Conservation (phyloP, 2,113 vertebrate genomes). For the Gobio gobio region DNA sequence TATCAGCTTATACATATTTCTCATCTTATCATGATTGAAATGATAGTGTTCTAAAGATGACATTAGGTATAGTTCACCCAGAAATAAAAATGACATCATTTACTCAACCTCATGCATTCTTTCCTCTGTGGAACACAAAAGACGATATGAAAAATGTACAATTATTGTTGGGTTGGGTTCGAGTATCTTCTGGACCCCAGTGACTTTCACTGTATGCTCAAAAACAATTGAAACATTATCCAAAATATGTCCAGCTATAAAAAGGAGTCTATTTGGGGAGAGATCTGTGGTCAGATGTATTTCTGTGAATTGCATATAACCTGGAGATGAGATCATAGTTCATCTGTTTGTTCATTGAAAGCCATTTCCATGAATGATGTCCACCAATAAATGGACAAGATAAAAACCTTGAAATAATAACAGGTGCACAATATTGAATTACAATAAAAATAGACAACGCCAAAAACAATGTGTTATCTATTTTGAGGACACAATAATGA, state of each 20-base stretch:
- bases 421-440: slow-evolving; percentile 16
- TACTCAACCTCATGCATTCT: not conserved
- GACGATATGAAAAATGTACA: not conserved
- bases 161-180: not conserved
- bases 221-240: not conserved
- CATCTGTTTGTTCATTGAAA: not conserved
- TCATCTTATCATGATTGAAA: not conserved
- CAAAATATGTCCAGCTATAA: not conserved
- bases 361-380: not conserved
- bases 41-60: not conserved
- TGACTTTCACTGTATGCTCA: not conserved
- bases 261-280: slow-evolving; percentile 41
- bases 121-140: not conserved
- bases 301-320: slow-evolving; percentile 49
- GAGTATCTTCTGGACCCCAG: not conserved
- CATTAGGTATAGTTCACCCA: not conserved
- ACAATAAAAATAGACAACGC: not conserved
- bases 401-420: not conserved
- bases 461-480: not conserved
- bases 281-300: slow-evolving; percentile 41
- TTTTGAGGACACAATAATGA: not conserved
- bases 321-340: slow-evolving; percentile 14
- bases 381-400: not conserved
- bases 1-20: not conserved
- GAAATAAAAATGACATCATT: not conserved